Base-by-base conservation (phyloP, 2,888 invertebrate genomes). In the Nomada lathburiana region DNA sequence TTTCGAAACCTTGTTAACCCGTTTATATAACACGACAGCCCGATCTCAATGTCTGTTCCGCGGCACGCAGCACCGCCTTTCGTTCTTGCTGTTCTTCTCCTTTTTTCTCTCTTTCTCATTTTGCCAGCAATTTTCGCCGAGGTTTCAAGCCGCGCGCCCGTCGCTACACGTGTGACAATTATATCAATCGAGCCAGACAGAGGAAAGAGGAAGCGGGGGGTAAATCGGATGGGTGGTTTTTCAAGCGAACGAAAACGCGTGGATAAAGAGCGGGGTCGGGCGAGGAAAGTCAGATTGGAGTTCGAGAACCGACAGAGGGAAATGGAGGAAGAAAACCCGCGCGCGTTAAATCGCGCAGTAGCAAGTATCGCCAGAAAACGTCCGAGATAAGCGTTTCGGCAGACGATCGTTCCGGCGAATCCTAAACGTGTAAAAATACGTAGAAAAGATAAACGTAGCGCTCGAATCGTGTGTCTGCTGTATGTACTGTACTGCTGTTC, bases 371-470 rank as follows among this genome's bases (percentile, higher is more conserved):
- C 50, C 71, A 75, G 70, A 82, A 77, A 64, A 57, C 60, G 77
- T 75, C 65, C 55, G 72, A 63, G 71, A 47, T 47, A 77, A 73
- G 52, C 63, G 63, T 62, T 78, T 78, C 68, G 69, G 55, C 63
- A 71, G 69, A 81, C 79, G 88, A 75, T 57, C 50, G 53, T 80
- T 77, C 80, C 76, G 74, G 75, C 85, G 76, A 74, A 86, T 80
- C 69, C 80, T 84, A 87, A 76, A 88, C 86, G 90, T 91, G 92
- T 92, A 92, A 92, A 92, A 92, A 92, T 92, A 92, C 89, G 90
- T 92, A 90, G 90, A 92, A 92, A 92, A 92, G 88, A 89, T 85
- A 86, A 85, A 84, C 85, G 80, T 82, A 84, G 87, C 77, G 86
- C 80, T 77, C 76, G 86, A 77, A 79, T 81, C 81, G 80, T 77